These are phyloP conservation scores for Philopedon plagiatum DNA, from an alignment of 2,888 invertebrate species.

Conservation along the genomic window DNA sequence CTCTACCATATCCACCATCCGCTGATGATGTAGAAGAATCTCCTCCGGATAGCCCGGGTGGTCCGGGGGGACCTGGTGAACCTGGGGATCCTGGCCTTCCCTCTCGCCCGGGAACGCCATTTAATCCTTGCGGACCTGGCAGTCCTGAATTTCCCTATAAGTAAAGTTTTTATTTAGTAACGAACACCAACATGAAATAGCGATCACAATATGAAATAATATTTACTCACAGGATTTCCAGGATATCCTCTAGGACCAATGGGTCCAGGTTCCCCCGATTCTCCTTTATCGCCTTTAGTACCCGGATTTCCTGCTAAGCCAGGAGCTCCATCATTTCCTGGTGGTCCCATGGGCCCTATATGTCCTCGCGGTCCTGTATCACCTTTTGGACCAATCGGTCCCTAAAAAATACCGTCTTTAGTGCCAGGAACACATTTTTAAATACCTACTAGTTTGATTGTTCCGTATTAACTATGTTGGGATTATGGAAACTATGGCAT, in stretches of 20 bases:
- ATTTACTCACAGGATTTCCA: constrained; percentile 55
- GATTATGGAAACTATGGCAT: too few species aligned
- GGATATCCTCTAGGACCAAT: constrained; percentile 61
- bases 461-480: too few species aligned
- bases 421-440: too few species aligned
- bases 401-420: constrained; percentile 36
- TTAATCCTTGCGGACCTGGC: constrained; percentile 55
- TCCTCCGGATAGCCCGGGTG: constrained; percentile 66
- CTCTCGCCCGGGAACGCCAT: constrained; percentile 60
- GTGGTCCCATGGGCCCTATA: constrained; percentile 57
- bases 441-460: too few species aligned
- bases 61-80: constrained; percentile 68
- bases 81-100: constrained; percentile 64
- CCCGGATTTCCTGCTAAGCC: constrained; percentile 63
- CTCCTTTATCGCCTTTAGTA: constrained; percentile 40
- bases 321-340: constrained; percentile 56
- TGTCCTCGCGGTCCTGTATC: constrained; percentile 45
- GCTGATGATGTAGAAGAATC: constrained; percentile 57
- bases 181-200: too few species aligned
- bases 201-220: too few species aligned
- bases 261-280: constrained; percentile 59
- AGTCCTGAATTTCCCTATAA: constrained; percentile 62
- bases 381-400: constrained; percentile 40
- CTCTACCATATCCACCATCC: constrained; percentile 63
- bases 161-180: too few species aligned